Conservation (phyloP, 2,888 invertebrate species). For the Blastobasis adustella region DNA sequence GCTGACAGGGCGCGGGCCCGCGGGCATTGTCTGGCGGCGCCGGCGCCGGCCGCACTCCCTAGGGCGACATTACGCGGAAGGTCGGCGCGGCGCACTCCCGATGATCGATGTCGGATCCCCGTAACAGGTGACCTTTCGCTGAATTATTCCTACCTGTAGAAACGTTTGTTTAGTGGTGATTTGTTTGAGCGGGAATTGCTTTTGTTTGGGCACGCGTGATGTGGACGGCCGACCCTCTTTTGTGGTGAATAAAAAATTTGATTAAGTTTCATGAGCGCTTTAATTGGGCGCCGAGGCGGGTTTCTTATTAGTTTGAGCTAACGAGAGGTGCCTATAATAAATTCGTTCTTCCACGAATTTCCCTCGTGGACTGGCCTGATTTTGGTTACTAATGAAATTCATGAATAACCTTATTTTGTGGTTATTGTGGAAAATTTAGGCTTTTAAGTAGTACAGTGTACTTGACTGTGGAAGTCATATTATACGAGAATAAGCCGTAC, state of each 20-base stretch:
- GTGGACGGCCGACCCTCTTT: constrained; percentile 27
- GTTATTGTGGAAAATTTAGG: too few relatives aligned
- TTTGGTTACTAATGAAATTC: not conserved
- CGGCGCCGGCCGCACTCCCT: constrained; percentile 49
- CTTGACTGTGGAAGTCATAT: too few relatives aligned
- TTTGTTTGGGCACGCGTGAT: constrained; percentile 37
- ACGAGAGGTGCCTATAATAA: constrained; percentile 1
- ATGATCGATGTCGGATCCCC: constrained; percentile 72
- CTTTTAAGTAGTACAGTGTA: too few relatives aligned
- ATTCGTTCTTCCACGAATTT: not conserved
- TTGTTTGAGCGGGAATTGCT: constrained; percentile 62
- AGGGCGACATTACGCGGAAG: constrained; percentile 65
- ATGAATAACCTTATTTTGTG: too few relatives aligned
- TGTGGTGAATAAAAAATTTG: constrained; percentile 32
- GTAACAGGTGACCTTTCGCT: constrained; percentile 72
- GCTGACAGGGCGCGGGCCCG: constrained; percentile 36
- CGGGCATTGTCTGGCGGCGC: constrained; percentile 36
- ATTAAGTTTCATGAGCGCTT: constrained; percentile 3
- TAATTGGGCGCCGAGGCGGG: constrained; percentile 2
- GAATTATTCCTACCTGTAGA: constrained; percentile 71
- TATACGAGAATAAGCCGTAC: too few relatives aligned
- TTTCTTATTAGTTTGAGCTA: constrained; percentile 2
- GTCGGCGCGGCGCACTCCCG: constrained; percentile 64
- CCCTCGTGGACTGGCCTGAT: not conserved
- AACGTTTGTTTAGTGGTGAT: constrained; percentile 70